Percentiles rank a stretch among this genome's conserved stretches.
Conservation (phyloP, 1,140 invertebrate species). For the Centruroides sculpturatus region DNA sequence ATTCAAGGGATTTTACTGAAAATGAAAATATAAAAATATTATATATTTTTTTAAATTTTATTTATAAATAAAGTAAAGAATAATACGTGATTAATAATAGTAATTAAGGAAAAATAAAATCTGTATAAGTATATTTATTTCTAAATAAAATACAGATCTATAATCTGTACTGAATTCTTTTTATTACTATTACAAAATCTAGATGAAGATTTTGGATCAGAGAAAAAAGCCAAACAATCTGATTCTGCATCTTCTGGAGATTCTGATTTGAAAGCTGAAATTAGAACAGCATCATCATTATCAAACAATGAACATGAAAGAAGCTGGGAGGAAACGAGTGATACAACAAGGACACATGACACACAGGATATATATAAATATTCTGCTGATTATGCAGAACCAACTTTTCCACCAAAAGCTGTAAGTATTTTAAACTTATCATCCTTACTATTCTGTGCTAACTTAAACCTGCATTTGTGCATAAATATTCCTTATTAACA, state of each 20-base stretch:
- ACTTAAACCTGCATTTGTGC: no score
- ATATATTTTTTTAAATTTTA: no score
- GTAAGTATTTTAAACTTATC: constrained; percentile 15
- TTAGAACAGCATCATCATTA: constrained; percentile 64
- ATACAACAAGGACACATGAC: constrained; percentile 25
- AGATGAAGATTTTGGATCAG: constrained; percentile 38
- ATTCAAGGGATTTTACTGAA: no score
- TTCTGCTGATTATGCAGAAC: constrained; percentile 47
- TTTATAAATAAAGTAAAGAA: no score
- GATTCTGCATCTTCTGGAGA: constrained; percentile 61
- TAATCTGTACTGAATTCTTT: background rate
- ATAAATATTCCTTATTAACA: no score
- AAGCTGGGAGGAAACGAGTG: constrained; percentile 33
- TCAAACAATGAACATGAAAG: constrained; percentile 46
- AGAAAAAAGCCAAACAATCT: constrained; percentile 67
- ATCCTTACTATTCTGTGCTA: no score
- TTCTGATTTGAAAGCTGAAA: constrained; percentile 75
- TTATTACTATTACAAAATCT: constrained; percentile 10
- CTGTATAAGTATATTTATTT: no score
- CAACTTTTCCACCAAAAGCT: constrained; percentile 54
- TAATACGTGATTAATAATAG: no score
- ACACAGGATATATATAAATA: constrained; percentile 51
- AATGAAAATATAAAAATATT: no score
- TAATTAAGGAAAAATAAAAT: no score
- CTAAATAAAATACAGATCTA: no score